phyloP scores from a whole-genome alignment of 2,113 vertebrate species.

The Cyanocitta stelleri region DNA sequence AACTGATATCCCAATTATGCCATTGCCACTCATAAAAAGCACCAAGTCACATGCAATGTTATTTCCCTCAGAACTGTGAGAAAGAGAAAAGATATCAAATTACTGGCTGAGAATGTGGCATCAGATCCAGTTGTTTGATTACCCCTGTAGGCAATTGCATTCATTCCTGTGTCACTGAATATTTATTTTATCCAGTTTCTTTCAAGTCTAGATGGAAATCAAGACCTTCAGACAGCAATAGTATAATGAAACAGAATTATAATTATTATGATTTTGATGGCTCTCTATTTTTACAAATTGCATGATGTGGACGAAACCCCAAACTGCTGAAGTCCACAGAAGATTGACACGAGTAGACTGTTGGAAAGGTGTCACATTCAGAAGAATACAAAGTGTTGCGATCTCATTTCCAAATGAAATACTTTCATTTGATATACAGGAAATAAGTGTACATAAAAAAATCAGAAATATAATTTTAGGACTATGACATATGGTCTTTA shows the following conservation, averaged over 20 bases:
- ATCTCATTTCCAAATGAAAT: neutral
- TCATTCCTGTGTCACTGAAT: neutral
- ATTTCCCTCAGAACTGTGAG: neutral
- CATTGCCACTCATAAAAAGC: neutral
- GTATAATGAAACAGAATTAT: neutral
- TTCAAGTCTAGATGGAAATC: neutral
- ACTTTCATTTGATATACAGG: neutral
- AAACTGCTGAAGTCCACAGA: neutral
- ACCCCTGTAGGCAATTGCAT: neutral
- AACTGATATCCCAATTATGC: neutral
- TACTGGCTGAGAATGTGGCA: neutral
- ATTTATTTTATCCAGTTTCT: neutral
- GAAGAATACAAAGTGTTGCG: neutral
- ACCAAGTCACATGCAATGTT: neutral
- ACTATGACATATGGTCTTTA: neutral
- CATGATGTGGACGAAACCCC: neutral
- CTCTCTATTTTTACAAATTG: neutral
- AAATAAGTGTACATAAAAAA: neutral
- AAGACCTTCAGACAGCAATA: neutral
- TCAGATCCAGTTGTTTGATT: neutral
- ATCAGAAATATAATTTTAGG: neutral
- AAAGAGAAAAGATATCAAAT: neutral
- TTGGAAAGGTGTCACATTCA: neutral
- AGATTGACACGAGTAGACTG: neutral
- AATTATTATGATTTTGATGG: neutral